These are phyloP conservation scores for Bedellia somnulentella DNA, from an alignment of 2,888 invertebrate genomes.

Conservation along the genomic window DNA sequence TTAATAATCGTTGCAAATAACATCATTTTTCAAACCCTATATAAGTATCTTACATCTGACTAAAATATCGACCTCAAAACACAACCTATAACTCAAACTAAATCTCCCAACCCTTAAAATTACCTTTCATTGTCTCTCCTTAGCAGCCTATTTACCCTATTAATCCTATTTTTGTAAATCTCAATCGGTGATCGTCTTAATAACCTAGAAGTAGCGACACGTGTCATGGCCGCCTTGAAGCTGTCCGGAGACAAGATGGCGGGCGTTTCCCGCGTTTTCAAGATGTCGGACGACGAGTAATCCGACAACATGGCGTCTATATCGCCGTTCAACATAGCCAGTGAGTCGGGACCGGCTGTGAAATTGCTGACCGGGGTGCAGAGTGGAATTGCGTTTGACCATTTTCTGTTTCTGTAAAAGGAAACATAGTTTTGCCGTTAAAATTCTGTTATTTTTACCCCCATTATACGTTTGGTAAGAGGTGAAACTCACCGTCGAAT, in stretches of 20 bases:
- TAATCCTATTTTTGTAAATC: constrained; percentile 40
- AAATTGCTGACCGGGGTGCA: constrained; percentile 58
- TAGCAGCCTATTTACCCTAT: constrained; percentile 36
- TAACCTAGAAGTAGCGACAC: constrained; percentile 34
- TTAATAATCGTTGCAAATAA: too few relatives aligned
- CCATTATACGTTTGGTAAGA: too few relatives aligned
- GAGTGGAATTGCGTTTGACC: constrained; percentile 83
- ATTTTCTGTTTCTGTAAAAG: constrained; percentile 71
- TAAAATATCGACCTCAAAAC: neutral
- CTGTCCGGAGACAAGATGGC: constrained; percentile 46
- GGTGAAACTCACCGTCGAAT: too few relatives aligned
- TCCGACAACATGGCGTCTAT: constrained; percentile 52
- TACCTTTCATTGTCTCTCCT: constrained; percentile 45
- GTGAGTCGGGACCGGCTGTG: constrained; percentile 28
- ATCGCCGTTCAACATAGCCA: constrained; percentile 43
- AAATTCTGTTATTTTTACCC: too few relatives aligned
- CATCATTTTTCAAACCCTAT: neutral
- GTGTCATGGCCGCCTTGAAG: constrained; percentile 40
- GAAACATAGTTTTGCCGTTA: too few relatives aligned
- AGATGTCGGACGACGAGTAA: constrained; percentile 25
- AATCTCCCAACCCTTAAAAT: constrained; percentile 20
- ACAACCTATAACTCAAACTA: neutral
- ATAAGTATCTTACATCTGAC: neutral
- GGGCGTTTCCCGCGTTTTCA: constrained; percentile 40
- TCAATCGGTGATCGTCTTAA: constrained; percentile 35